These are phyloP conservation scores for Philotrypesis tridentata DNA, from an alignment of 1,140 invertebrate genomes.

Conservation along the genomic window DNA sequence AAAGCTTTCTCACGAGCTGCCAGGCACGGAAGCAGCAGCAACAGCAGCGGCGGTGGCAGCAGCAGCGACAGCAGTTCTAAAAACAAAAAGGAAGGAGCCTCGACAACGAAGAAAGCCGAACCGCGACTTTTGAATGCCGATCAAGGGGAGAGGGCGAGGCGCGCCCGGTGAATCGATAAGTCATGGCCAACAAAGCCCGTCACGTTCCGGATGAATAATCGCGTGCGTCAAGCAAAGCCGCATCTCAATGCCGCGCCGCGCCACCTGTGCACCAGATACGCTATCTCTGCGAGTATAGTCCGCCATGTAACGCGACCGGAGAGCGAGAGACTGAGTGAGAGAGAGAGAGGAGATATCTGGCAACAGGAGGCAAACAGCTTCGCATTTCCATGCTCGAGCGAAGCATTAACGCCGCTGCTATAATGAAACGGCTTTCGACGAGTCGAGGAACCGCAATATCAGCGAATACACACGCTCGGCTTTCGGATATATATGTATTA, in stretches of 20 bases:
- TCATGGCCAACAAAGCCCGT: constrained; percentile 27
- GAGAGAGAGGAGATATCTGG: not conserved
- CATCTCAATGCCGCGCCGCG: not conserved
- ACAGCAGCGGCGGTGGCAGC: not conserved
- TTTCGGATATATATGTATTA: too few species aligned
- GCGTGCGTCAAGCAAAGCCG: constrained; percentile 4
- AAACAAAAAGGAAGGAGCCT: not conserved
- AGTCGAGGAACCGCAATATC: too few species aligned
- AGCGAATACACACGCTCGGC: too few species aligned
- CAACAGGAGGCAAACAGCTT: not conserved
- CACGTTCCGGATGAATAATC: constrained; percentile 37
- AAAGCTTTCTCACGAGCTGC: not conserved
- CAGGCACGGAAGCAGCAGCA: too few species aligned
- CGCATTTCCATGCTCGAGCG: not conserved
- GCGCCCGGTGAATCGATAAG: constrained; percentile 18
- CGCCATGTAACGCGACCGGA: too few species aligned
- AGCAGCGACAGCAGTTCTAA: not conserved
- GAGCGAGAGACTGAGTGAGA: too few species aligned
- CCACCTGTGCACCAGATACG: not conserved
- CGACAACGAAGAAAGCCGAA: not conserved
- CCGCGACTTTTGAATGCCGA: constrained; percentile 24
- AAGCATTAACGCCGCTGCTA: not conserved
- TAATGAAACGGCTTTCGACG: not conserved
- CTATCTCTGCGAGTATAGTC: not conserved
- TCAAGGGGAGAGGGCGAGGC: not conserved